These are phyloP conservation scores for Stegodyphus dumicola DNA, from an alignment of 1,140 invertebrate genomes.

Conservation along the genomic window DNA sequence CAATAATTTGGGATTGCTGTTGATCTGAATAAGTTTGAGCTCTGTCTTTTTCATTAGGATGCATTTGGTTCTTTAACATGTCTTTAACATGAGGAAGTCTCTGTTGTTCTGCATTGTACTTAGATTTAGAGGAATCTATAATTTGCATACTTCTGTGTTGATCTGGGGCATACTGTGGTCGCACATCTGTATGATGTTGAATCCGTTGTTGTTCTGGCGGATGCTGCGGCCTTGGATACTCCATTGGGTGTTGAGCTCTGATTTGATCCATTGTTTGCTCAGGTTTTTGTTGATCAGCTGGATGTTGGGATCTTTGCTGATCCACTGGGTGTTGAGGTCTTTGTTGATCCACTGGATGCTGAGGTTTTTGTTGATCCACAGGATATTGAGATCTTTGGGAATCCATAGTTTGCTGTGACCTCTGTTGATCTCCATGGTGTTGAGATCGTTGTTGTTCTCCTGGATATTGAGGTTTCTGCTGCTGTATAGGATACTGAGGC, in stretches of 20 bases:
- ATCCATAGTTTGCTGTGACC: not conserved
- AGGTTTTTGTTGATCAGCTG: not conserved
- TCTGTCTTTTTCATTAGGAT: not conserved
- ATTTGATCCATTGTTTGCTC: not conserved
- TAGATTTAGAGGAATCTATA: not conserved
- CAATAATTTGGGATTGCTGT: not conserved
- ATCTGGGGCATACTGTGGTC: slow-evolving; percentile 11
- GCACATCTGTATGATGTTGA: slow-evolving; percentile 11
- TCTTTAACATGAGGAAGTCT: not conserved
- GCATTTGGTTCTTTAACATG: not conserved
- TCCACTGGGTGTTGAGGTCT: slow-evolving; percentile 14
- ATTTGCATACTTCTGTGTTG: not conserved
- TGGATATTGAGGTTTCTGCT: slow-evolving; percentile 22
- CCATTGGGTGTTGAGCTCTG: not conserved
- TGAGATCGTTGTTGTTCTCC: slow-evolving; percentile 25
- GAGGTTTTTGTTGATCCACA: slow-evolving; percentile 4
- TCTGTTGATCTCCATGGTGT: not conserved
- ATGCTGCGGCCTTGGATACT: not conserved
- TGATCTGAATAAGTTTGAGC: not conserved
- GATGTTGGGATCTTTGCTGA: slow-evolving; percentile 3
- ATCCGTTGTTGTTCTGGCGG: not conserved
- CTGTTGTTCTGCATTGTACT: not conserved
- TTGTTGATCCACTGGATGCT: slow-evolving; percentile 8
- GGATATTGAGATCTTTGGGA: not conserved
- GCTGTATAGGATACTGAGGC: not conserved